Percentiles rank a stretch among this genome's conserved stretches.
Conservation (phyloP, 2,888 invertebrate species). For the Vannuccia rotundouncinata region DNA sequence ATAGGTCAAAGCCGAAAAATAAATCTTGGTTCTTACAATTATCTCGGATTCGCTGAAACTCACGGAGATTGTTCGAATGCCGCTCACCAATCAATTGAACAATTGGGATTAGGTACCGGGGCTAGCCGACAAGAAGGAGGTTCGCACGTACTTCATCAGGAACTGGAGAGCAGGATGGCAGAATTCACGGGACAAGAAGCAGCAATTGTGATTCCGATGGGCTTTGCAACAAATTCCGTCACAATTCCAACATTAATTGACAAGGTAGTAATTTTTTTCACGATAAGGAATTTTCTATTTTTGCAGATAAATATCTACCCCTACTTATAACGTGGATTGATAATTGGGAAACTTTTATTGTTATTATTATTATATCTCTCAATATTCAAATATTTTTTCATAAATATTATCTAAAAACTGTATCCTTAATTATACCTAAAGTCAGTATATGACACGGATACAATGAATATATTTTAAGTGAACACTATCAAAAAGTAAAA, state of each 20-base stretch:
- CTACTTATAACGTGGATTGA: no score
- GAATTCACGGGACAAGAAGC: slow-evolving; percentile 83
- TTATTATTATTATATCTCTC: no score
- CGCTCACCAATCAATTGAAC: slow-evolving; percentile 64
- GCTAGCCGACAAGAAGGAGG: slow-evolving; percentile 77
- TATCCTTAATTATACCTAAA: no score
- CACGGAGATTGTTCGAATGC: slow-evolving; percentile 70
- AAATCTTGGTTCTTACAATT: slow-evolving; percentile 96
- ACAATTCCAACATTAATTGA: slow-evolving; percentile 75
- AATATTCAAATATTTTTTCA: no score
- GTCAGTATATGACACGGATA: no score
- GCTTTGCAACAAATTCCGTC: slow-evolving; percentile 91
- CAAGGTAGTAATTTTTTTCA: no score
- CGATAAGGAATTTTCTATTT: no score
- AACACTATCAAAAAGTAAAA: no score
- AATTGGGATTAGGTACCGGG: slow-evolving; percentile 69
- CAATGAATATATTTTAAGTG: no score
- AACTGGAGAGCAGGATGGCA: slow-evolving; percentile 76
- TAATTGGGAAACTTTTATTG: no score
- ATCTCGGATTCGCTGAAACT: slow-evolving; percentile 86
- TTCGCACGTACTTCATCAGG: slow-evolving; percentile 63
- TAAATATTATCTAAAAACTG: no score
- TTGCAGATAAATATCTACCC: no score
- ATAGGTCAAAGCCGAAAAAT: slow-evolving; percentile 72
- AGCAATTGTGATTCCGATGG: slow-evolving; percentile 92